These are phyloP conservation scores for Byasa hedistus DNA, from an alignment of 2,888 invertebrate genomes.

Conservation along the genomic window DNA sequence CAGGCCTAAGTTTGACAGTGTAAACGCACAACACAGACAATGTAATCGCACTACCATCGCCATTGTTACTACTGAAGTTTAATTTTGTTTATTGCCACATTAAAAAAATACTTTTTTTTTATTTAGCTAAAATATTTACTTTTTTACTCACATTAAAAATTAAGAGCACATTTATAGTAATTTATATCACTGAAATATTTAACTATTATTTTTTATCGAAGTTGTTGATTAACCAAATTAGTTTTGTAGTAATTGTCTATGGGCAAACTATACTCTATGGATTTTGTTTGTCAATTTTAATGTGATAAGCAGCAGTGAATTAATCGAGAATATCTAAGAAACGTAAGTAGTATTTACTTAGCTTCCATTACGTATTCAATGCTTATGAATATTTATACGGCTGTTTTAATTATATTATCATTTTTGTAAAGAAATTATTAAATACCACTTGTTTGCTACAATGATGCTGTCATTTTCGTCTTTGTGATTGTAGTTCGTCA, in stretches of 20 bases:
- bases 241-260: not conserved
- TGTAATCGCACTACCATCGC: slow-evolving; percentile 19
- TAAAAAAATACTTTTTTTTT: not conserved
- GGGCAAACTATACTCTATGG: slow-evolving; percentile 9
- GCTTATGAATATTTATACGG: not conserved
- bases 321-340: not conserved
- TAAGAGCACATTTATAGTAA: not conserved
- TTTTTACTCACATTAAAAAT: not conserved
- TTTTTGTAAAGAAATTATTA: not conserved
- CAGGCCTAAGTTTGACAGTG: slow-evolving; percentile 25
- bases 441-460: not conserved
- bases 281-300: slow-evolving; percentile 16
- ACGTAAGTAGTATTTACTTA: slow-evolving; percentile 18
- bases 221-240: not conserved
- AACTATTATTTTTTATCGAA: not conserved
- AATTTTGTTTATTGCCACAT: slow-evolving; percentile 21
- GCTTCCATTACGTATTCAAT: not conserved
- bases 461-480: slow-evolving; percentile 21
- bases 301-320: slow-evolving; percentile 9
- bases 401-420: not conserved
- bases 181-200: not conserved
- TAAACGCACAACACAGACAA: slow-evolving; percentile 23
- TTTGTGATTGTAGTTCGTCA: slow-evolving; percentile 51
- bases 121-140: not conserved
- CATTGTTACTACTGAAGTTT: slow-evolving; percentile 25